Percentiles rank a stretch among this genome's conserved stretches.
Evolutionary conservation across 2,113 vertebrate species (phyloP).

Genomic region (Hyperoodon ampullatus): DNA sequence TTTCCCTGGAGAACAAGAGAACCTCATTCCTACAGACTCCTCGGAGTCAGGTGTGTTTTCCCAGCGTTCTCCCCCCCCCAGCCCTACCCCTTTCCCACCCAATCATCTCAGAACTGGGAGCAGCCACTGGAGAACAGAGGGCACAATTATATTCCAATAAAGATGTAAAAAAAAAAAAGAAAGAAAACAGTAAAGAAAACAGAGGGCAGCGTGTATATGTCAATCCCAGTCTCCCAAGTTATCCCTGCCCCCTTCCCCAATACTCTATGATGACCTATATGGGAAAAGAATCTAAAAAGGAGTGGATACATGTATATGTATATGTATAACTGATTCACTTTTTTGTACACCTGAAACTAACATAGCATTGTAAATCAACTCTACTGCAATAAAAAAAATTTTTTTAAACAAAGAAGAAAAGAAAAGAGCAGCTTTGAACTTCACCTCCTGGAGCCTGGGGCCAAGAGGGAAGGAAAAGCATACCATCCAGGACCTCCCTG

Average conservation of each 20-base stretch:
- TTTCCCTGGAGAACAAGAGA: background rate
- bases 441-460: background rate
- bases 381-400: no score
- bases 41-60: background rate
- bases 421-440: background rate
- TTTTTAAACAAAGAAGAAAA: no score
- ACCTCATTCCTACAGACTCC: background rate
- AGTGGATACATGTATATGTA: no score
- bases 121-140: background rate
- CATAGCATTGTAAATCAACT: no score
- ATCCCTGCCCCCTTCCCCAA: no score
- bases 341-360: no score
- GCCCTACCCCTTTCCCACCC: rapidly evolving
- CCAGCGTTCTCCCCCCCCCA: background rate
- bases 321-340: no score
- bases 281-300: no score
- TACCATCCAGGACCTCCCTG: background rate
- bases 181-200: background rate
- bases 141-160: no score
- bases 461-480: background rate
- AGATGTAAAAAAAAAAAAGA: no score
- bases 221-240: no score
- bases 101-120: background rate
- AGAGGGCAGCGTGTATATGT: background rate
- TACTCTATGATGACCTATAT: no score